These are phyloP conservation scores for Leiothrix lutea DNA, from an alignment of 2,113 vertebrate species.

Conservation along the genomic window DNA sequence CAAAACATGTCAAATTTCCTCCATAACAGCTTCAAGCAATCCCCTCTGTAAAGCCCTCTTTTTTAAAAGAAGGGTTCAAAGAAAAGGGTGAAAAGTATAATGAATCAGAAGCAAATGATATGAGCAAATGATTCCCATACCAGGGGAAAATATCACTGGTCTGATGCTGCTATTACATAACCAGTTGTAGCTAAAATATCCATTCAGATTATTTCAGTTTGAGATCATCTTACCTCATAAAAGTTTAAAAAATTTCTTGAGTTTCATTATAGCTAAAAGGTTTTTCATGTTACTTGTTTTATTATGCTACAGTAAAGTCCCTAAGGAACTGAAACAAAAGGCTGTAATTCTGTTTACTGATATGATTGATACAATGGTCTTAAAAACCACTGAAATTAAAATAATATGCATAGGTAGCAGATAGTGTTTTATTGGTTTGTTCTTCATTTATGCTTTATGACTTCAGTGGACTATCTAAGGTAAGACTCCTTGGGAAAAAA, in stretches of 20 bases:
- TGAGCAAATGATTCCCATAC: background rate
- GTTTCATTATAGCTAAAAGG: conserved; percentile 21
- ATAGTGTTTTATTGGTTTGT: background rate
- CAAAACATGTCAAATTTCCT: background rate
- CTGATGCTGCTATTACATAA: background rate
- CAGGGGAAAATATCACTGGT: background rate
- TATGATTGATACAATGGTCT: background rate
- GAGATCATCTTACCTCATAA: conserved; percentile 19
- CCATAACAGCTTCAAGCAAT: background rate
- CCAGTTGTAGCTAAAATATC: background rate
- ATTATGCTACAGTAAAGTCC: background rate
- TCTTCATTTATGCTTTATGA: background rate
- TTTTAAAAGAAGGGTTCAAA: background rate
- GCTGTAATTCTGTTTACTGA: background rate
- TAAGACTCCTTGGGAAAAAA: background rate
- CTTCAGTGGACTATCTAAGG: background rate
- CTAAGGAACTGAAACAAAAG: background rate
- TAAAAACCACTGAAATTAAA: background rate
- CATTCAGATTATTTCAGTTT: background rate
- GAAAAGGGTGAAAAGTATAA: background rate
- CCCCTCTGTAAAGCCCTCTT: background rate
- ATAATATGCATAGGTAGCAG: background rate
- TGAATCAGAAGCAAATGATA: background rate
- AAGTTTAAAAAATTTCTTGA: conserved; percentile 19
- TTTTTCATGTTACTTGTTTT: conserved; percentile 6